Conservation (phyloP, 2,797 vertebrate genomes). For the Threskiornis aethiopicus region DNA sequence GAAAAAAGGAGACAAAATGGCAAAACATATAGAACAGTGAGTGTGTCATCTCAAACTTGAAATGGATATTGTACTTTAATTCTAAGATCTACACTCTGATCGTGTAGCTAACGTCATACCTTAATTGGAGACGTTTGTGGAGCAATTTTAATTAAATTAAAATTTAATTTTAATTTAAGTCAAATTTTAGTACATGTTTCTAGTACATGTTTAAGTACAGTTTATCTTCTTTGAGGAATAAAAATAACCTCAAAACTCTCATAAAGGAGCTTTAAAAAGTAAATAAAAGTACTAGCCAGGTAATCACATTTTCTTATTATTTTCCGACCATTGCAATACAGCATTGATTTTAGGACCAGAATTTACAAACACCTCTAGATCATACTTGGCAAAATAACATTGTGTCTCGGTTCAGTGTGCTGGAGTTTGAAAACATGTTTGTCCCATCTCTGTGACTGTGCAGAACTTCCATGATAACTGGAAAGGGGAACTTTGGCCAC, state of each 20-base stretch:
- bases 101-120: background rate
- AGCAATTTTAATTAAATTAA: background rate
- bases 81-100: background rate
- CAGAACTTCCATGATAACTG: background rate
- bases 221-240: background rate
- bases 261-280: background rate
- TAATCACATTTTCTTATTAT: background rate
- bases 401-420: background rate
- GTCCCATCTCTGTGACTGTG: background rate
- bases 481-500: background rate
- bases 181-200: background rate
- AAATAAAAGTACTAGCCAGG: background rate
- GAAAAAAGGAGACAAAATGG: background rate
- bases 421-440: background rate
- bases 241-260: background rate
- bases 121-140: background rate
- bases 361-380: background rate
- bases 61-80: background rate
- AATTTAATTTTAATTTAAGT: background rate
- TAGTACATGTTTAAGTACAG: background rate
- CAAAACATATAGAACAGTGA: background rate
- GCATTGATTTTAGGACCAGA: background rate
- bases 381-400: background rate
- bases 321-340: background rate
- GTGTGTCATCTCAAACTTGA: background rate